phyloP scores from a whole-genome alignment of 1,140 invertebrate species.

The Triops cancriformis region DNA sequence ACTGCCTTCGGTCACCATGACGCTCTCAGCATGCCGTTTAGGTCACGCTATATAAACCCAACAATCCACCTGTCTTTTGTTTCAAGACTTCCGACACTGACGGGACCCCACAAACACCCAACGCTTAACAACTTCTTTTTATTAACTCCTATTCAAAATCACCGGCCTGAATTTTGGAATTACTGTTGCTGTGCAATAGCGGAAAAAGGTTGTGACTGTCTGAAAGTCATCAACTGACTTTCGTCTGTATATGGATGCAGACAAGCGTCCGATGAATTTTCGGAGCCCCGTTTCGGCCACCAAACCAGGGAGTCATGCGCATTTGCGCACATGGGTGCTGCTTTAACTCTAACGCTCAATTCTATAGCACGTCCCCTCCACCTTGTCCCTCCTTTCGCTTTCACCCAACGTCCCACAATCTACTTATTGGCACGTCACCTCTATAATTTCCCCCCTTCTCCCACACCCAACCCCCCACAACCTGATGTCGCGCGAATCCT shows the following conservation, averaged over 20 bases:
- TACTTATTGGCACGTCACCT: conserved; percentile 4
- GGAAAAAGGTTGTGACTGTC: background rate
- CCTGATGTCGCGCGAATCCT: background rate
- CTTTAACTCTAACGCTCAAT: conserved; percentile 1
- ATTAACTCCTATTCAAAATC: background rate
- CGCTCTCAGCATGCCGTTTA: background rate
- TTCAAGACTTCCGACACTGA: background rate
- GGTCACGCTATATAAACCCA: background rate
- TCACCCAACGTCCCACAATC: background rate
- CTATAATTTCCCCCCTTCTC: no score
- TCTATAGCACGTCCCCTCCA: background rate
- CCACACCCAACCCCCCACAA: background rate
- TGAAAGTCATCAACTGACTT: background rate
- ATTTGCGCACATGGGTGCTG: background rate
- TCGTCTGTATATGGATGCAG: conserved; percentile 9
- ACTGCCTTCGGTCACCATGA: conserved; percentile 22
- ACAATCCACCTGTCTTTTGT: background rate
- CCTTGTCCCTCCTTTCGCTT: background rate
- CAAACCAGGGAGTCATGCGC: background rate
- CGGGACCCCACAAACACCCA: background rate
- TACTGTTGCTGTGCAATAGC: background rate
- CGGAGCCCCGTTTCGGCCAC: background rate
- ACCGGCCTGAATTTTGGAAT: background rate
- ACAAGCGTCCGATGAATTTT: conserved; percentile 10
- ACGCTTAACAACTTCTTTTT: background rate